Conservation (phyloP, 2,797 vertebrate genomes). For the Neosilurus hyrtlii region DNA sequence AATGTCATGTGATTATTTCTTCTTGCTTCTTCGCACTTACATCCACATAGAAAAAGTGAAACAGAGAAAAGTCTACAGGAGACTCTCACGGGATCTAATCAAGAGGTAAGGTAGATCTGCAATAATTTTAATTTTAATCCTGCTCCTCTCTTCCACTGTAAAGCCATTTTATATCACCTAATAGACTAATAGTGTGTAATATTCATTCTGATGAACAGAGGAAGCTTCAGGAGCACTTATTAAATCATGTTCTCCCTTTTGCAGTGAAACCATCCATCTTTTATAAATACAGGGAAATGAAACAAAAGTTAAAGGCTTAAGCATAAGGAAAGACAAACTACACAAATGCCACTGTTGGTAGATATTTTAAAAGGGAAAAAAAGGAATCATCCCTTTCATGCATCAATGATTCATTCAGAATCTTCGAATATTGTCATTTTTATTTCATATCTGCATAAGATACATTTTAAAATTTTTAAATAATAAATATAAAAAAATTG, state of each 20-base stretch:
- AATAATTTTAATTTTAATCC: background rate
- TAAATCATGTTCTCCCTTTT: conserved; percentile 12
- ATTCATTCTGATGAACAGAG: background rate
- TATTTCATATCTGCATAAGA: too few relatives aligned
- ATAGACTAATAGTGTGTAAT: background rate
- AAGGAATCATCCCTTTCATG: background rate
- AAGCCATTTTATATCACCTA: background rate
- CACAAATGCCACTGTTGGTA: background rate
- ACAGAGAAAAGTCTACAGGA: too few relatives aligned
- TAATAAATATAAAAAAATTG: background rate
- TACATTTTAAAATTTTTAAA: background rate
- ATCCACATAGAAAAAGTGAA: too few relatives aligned
- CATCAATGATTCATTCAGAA: background rate
- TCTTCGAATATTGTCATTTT: too few relatives aligned
- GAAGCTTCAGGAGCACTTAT: background rate
- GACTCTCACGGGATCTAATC: conserved; percentile 9
- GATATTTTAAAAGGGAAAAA: too few relatives aligned
- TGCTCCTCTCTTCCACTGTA: background rate
- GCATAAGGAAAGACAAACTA: background rate
- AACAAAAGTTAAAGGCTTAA: background rate
- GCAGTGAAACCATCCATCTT: background rate
- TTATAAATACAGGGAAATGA: background rate
- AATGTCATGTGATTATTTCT: background rate
- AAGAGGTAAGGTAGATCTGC: background rate
- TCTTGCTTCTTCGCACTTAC: background rate